phyloP scores from a whole-genome alignment of 1,140 invertebrate genomes.

The Panagrolaimus sp. region DNA sequence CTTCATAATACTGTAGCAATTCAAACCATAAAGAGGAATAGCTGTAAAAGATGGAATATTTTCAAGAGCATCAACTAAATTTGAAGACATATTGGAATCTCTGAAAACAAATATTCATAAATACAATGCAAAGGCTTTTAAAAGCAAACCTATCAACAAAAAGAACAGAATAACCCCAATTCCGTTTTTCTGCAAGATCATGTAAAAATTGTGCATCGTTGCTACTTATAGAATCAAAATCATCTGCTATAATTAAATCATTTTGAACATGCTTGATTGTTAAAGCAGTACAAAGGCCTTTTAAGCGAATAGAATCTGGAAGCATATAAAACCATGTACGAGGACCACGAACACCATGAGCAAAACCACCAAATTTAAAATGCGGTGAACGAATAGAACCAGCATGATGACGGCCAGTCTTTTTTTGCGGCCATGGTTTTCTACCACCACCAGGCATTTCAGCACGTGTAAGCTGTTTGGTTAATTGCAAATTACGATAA shows the following conservation, averaged over 20 bases:
- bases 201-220: conserved; percentile 72
- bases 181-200: conserved; percentile 73
- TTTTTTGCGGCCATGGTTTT: conserved; percentile 74
- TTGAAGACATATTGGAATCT: conserved; percentile 24
- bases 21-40: conserved; percentile 84
- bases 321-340: conserved; percentile 87
- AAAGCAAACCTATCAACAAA: conserved; percentile 78
- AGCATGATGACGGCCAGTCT: conserved; percentile 76
- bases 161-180: conserved; percentile 90
- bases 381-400: conserved; percentile 82
- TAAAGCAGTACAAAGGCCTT: conserved; percentile 74
- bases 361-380: conserved; percentile 68
- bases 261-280: conserved; percentile 86
- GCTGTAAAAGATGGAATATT: conserved; percentile 75
- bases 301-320: conserved; percentile 68
- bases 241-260: conserved; percentile 83
- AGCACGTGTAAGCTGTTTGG: conserved; percentile 67
- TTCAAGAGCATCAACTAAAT: conserved; percentile 66
- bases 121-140: conserved; percentile 13
- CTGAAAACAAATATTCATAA: conserved; percentile 16
- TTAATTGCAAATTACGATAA: conserved; percentile 72
- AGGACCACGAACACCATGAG: conserved; percentile 80
- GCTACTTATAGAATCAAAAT: conserved; percentile 74
- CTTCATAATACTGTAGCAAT: conserved; percentile 81
- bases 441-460: conserved; percentile 75